These are phyloP conservation scores for Neodontobutis hainanensis DNA, from an alignment of 2,113 vertebrate genomes.

Conservation along the genomic window DNA sequence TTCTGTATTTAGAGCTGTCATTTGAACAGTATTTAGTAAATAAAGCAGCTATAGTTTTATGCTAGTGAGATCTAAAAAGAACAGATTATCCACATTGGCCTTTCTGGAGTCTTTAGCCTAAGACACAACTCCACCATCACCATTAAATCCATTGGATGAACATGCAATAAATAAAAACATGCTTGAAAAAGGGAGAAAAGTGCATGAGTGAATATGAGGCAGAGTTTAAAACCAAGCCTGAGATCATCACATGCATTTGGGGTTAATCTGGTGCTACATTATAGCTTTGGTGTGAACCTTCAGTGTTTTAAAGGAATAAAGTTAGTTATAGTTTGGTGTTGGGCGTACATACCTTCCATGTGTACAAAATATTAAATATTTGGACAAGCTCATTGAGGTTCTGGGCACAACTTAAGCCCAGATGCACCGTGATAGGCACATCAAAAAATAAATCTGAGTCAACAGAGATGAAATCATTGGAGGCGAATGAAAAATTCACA, in stretches of 20 bases:
- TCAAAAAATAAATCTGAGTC: slow-evolving; percentile 61
- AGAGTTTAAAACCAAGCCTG: slow-evolving; percentile 7
- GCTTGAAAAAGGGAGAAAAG: slow-evolving; percentile 16
- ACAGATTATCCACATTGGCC: slow-evolving; percentile 34
- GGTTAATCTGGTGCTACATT: slow-evolving; percentile 19
- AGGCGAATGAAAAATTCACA: slow-evolving; percentile 64
- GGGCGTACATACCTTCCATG: slow-evolving; percentile 1
- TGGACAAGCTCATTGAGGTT: slow-evolving; percentile 33
- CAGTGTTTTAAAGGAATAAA: background rate
- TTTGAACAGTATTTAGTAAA: slow-evolving; percentile 36
- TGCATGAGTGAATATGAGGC: slow-evolving; percentile 30
- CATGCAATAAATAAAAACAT: slow-evolving; percentile 42
- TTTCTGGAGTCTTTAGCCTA: background rate
- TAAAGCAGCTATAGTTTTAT: slow-evolving; percentile 42
- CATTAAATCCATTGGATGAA: slow-evolving; percentile 42
- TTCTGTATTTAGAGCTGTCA: slow-evolving; percentile 52
- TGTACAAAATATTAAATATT: slow-evolving; percentile 31
- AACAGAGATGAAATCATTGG: slow-evolving; percentile 59
- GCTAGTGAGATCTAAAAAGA: slow-evolving; percentile 46
- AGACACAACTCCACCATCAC: slow-evolving; percentile 69
- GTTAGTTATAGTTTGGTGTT: background rate
- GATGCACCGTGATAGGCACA: slow-evolving; percentile 62
- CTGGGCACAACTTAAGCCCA: slow-evolving; percentile 37
- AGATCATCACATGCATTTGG: slow-evolving; percentile 57
- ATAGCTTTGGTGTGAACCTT: slow-evolving; percentile 30